Evolutionary conservation across 2,797 vertebrate species (phyloP), one percentile per base, ranked within the genome.

Genomic region (Fundulus diaphanus): DNA sequence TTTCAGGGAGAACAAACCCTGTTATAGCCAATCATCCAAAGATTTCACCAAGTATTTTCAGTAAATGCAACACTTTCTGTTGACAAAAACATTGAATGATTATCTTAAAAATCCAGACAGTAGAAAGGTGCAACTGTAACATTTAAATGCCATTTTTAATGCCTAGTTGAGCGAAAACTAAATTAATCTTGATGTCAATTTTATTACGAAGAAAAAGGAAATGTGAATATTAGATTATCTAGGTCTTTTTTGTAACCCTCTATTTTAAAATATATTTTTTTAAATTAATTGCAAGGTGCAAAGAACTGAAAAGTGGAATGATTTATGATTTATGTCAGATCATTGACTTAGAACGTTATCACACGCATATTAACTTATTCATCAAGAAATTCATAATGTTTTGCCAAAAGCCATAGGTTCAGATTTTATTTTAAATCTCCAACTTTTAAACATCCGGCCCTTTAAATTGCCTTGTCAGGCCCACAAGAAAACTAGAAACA

Each of bases 1-100:
- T 70, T 70, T 70, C 49, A 70, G 33, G 54, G 13, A 70, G 35
- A 70, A 18, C 15, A 54, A 70, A 70, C 42, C 48, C 54, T 37
- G 48, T 70, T 70, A 70, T 37, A 70, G 49, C 12, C 68, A 70
- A 70, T 70, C 68, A 70, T 54, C 49, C 68, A 8, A 52, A 40
- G 68, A 70, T 49, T 27, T 70, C 27, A 15, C 29, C 20, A 51
- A 70, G 48, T 24, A 70, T 70, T 70, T 70, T 70, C 49, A 70
- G 7, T 35, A 37, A 51, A 69, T 31, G 67, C 13, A 52, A 52
- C 22, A 54, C 48, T 24, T 52, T 13, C 37, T 27, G 68, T n/a
- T 70, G 49, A 52, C 33, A 70, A 35, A 37, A 52, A 13, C 31
- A 24, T 54, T 29, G 49, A 52, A n/a, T 54, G 22, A 70, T 54